phyloP scores from a whole-genome alignment of 64 coral and sea anemone genomes.

The Montipora capricornis region DNA sequence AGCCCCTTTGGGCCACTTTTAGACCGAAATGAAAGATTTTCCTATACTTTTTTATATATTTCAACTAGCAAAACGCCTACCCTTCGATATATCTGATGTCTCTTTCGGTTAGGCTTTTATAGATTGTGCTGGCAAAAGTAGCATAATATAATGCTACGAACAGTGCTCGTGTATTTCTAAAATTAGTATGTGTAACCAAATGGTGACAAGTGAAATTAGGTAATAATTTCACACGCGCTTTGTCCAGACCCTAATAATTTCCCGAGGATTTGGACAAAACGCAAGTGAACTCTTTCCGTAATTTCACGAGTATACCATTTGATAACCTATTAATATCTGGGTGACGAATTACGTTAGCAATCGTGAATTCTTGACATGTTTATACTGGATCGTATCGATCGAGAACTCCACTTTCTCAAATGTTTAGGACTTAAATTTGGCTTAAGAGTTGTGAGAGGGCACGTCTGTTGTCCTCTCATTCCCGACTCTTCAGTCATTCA shows the following conservation, averaged over 20 bases:
- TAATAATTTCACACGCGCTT: not conserved
- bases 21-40: conserved; percentile 1
- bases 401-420: not conserved
- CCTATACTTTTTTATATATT: not conserved
- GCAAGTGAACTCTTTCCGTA: not conserved
- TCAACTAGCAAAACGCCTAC: not conserved
- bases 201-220: too few species aligned
- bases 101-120: not conserved
- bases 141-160: too few species aligned
- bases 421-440: conserved; percentile 14
- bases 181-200: too few species aligned
- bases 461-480: not conserved
- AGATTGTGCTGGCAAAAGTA: too few species aligned
- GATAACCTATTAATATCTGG: too few species aligned
- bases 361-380: conserved; percentile 11
- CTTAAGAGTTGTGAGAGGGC: not conserved
- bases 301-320: not conserved
- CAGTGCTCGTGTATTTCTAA: not conserved
- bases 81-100: conserved; percentile 1
- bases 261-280: too few species aligned
- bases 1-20: conserved; percentile 3
- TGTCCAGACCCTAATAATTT: too few species aligned
- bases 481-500: not conserved
- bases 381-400: not conserved
- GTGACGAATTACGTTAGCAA: not conserved